Evolutionary conservation across 2,888 invertebrate species (phyloP), one percentile per base, ranked within the genome.

Genomic region (Drosophila diplacantha): DNA sequence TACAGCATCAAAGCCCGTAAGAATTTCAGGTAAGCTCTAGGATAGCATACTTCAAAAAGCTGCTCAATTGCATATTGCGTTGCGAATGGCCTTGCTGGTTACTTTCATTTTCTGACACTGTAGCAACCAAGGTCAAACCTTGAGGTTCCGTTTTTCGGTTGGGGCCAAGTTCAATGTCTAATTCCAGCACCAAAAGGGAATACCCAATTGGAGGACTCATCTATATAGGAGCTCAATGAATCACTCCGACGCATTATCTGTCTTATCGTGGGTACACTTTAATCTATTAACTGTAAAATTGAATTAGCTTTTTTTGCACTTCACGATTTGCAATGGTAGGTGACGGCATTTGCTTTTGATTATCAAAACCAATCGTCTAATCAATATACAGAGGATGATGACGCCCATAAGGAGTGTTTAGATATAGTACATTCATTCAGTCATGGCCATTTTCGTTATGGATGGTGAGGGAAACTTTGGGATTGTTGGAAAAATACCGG

Each of bases 91-190:
- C 39, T 57, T 54, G 57, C 26, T 5, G n/a, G 24, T 14, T 31
- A 32, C 44, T 12, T 22, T 26, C 7, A 16, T 18, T 31, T 61
- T 60, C 29, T 61, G 20, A 8, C 39, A 58, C 47, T 61, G 60
- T 47, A 41, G 11, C 2, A 12, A 14, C 9, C 60, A 60, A 60
- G 60, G 60, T 43, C 61, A n/a, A 38, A 39, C 32, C 16, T 26
- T 49, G 20, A 18, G 34, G 24, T 12, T 32, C n/a, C n/a, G 5
- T 54, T 41, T 18, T 35, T 31, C 18, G 34, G 18, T 18, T 35
- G 22, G n/a, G 39, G n/a, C 50, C 60, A 62, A 41, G 61, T 61
- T 49, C 61, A 60, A 61, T 43, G 58, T 58, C 35, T 37, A 35
- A 20, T 38, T 46, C 16, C 26, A 38, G 31, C 20, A 16, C 18